phyloP scores from a whole-genome alignment of 2,113 vertebrate genomes.

The Gobius niger region DNA sequence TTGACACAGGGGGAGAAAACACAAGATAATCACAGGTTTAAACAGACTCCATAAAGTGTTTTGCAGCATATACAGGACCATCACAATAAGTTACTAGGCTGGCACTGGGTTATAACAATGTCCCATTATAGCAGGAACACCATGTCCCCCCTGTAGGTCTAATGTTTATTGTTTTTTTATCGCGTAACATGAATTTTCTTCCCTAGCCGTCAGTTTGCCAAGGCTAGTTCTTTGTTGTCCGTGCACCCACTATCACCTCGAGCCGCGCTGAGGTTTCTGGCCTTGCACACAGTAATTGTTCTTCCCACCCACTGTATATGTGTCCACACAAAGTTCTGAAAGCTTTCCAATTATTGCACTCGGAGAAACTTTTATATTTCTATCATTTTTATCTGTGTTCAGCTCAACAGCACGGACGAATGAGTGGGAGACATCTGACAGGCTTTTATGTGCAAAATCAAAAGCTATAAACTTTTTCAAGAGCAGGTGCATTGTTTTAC shows the following conservation, averaged over 20 bases:
- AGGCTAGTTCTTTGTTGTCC: constrained; percentile 41
- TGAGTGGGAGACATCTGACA: constrained; percentile 13
- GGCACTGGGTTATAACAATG: neutral
- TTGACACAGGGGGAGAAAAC: no score
- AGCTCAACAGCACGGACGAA: constrained; percentile 11
- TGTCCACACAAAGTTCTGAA: constrained; percentile 44
- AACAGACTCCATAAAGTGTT: no score
- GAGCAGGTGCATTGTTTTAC: neutral
- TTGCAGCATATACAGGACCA: no score
- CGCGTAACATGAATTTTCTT: constrained; percentile 16
- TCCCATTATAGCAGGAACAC: neutral
- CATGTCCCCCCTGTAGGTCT: neutral
- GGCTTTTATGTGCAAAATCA: constrained; percentile 4
- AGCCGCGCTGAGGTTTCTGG: constrained; percentile 36
- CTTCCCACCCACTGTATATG: constrained; percentile 38
- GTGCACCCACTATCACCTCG: constrained; percentile 28
- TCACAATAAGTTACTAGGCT: no score
- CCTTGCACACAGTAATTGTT: constrained; percentile 31
- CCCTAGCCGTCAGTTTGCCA: constrained; percentile 14
- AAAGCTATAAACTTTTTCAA: neutral
- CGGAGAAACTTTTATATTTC: constrained; percentile 19
- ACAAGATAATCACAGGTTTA: no score
- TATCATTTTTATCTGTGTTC: constrained; percentile 7
- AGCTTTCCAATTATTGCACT: constrained; percentile 40
- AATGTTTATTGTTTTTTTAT: neutral